Conservation (phyloP, 2,888 invertebrate genomes). For the Clitarchus hookeri region DNA sequence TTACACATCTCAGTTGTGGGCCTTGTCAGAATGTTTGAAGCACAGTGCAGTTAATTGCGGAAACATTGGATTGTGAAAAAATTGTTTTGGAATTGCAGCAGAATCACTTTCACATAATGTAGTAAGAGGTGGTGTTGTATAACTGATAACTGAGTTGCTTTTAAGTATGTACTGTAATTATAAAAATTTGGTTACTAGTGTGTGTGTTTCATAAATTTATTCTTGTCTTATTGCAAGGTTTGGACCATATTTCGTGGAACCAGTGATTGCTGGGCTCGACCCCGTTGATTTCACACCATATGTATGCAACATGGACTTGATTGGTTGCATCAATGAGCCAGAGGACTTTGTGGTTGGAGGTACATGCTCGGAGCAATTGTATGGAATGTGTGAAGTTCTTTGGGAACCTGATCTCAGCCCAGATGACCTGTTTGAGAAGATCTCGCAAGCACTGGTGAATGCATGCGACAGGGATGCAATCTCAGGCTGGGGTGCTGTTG, state of each 20-base stretch:
- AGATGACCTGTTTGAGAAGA: constrained; percentile 94
- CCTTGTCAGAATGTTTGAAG: too few species aligned
- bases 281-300: constrained; percentile 84
- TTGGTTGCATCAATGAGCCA: constrained; percentile 88
- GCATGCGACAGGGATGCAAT: constrained; percentile 96
- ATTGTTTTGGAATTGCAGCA: too few species aligned
- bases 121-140: too few species aligned
- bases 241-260: constrained; percentile 97
- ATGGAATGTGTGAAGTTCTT: constrained; percentile 96
- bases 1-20: too few species aligned
- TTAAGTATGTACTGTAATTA: too few species aligned
- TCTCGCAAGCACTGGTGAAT: constrained; percentile 93
- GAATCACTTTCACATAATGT: too few species aligned
- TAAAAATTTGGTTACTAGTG: too few species aligned
- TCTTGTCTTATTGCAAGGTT: constrained; percentile 78
- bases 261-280: constrained; percentile 91
- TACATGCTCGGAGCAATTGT: constrained; percentile 85
- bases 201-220: too few species aligned
- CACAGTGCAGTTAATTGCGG: too few species aligned
- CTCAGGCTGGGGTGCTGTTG: constrained; percentile 97
- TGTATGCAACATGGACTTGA: constrained; percentile 93
- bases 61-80: too few species aligned
- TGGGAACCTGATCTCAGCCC: constrained; percentile 91
- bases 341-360: constrained; percentile 98
- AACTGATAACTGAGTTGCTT: too few species aligned